Base-by-base conservation (phyloP, 2,888 invertebrate species). In the Acrobasis suavella region DNA sequence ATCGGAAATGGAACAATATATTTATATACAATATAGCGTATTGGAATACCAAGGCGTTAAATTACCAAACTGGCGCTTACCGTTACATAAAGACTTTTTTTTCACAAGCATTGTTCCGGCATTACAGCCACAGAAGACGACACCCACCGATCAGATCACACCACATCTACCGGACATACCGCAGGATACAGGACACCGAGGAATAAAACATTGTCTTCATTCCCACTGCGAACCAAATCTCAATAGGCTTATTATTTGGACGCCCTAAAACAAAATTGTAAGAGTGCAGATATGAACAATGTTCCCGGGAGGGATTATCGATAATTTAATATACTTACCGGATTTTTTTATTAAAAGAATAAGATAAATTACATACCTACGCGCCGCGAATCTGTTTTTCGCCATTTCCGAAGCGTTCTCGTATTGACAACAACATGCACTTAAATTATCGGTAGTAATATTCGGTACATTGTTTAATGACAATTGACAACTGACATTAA, bases 211-310 rank as follows among this genome's bases (percentile, higher is more conserved):
- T 74, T 67, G 66, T 79, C 69, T 68, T 72, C 73, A 79, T 80
- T 83, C 83, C 80, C 79, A 80, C 80, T 6, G 12, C 5, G 14
- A n/a, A 5, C 46, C 46, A 82, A 82, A 80, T 78, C 65, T 78
- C 77, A 82, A 86, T 82, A 67, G 81, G 83, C 75, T 83, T 83
- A 83, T 87, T 85, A 86, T 87, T 87, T 81, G 85, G 83, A 82
- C 85, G 82, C 89, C 86, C 85, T 75, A 78, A 12, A 64, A 72
- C 46, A 46, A n/a, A 46, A 46, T 46, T n/a, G 3, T 1, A n/a
- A 46, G 14, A 5, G 12, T 46, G n/a, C 46, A 46, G 46, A 46
- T 14, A 14, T 42, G 12, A 9, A 32, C 8, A 7, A 3, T 32
- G 32, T 32, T 7, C 32, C 32, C 32, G 32, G 7, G 8, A 32